Conservation (phyloP, 2,888 invertebrate species). For the Pyralis farinalis region DNA sequence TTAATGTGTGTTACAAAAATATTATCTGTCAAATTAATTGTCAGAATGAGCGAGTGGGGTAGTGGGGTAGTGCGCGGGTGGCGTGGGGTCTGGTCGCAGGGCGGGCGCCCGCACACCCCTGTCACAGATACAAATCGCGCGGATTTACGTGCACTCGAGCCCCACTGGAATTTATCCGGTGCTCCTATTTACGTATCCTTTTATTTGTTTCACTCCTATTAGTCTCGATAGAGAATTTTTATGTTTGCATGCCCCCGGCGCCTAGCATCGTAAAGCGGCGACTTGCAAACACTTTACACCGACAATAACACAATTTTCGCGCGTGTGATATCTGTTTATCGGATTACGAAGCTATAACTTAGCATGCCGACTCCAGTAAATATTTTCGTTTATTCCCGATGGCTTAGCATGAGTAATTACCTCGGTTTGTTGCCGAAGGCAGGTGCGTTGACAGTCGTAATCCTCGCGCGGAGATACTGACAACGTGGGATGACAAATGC, state of each 20-base stretch:
- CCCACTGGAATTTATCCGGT: slow-evolving; percentile 78
- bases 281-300: slow-evolving; percentile 74
- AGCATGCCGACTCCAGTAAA: slow-evolving; percentile 57
- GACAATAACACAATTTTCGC: slow-evolving; percentile 71
- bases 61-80: slow-evolving; percentile 20
- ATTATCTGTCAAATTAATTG: slow-evolving; percentile 71
- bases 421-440: slow-evolving; percentile 53
- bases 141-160: slow-evolving; percentile 79
- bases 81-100: slow-evolving; percentile 21
- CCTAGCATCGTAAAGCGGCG: slow-evolving; percentile 75
- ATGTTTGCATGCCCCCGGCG: slow-evolving; percentile 74
- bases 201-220: slow-evolving; percentile 80
- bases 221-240: slow-evolving; percentile 81
- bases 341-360: slow-evolving; percentile 73
- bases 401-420: slow-evolving; percentile 66
- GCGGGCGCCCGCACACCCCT: slow-evolving; percentile 51
- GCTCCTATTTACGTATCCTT: slow-evolving; percentile 80
- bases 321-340: slow-evolving; percentile 67
- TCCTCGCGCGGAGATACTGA: slow-evolving; percentile 32
- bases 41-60: slow-evolving; percentile 36
- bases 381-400: slow-evolving; percentile 57
- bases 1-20: slow-evolving; percentile 39
- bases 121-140: slow-evolving; percentile 81
- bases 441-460: slow-evolving; percentile 65
- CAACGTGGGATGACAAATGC: too few species aligned